These are phyloP conservation scores for Rhabdomys dilectus DNA, from an alignment of 2,113 vertebrate species.

Conservation along the genomic window DNA sequence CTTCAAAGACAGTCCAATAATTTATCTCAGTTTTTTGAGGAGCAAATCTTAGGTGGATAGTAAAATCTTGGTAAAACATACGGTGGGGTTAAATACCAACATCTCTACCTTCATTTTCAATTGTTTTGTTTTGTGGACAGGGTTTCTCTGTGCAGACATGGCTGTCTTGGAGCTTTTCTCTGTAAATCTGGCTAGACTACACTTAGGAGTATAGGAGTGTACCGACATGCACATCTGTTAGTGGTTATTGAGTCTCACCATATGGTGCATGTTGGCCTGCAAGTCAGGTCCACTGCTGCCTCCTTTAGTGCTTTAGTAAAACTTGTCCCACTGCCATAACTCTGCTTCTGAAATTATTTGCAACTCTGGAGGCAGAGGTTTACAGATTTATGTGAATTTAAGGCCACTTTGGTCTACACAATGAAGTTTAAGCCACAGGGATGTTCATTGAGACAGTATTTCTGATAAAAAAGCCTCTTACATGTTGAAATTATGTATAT, in stretches of 20 bases:
- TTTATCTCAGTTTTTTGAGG: neutral
- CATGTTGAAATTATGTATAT: neutral
- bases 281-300: neutral
- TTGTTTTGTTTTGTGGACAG: neutral
- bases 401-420: neutral
- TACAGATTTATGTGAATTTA: neutral
- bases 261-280: neutral
- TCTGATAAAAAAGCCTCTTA: neutral
- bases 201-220: neutral
- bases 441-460: neutral
- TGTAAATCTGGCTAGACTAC: neutral
- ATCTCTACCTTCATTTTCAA: neutral
- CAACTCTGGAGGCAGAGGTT: too few relatives aligned
- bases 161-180: too few relatives aligned
- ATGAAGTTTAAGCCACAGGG: neutral
- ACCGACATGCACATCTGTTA: neutral
- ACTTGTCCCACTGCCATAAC: too few relatives aligned
- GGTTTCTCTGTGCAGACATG: neutral
- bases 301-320: neutral
- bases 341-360: neutral
- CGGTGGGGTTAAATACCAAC: neutral
- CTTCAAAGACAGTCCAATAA: neutral
- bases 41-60: too few relatives aligned
- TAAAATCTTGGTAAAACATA: neutral
- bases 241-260: neutral